These are phyloP conservation scores for Acrossocheilus fasciatus DNA, from an alignment of 2,797 vertebrate species.

Conservation along the genomic window DNA sequence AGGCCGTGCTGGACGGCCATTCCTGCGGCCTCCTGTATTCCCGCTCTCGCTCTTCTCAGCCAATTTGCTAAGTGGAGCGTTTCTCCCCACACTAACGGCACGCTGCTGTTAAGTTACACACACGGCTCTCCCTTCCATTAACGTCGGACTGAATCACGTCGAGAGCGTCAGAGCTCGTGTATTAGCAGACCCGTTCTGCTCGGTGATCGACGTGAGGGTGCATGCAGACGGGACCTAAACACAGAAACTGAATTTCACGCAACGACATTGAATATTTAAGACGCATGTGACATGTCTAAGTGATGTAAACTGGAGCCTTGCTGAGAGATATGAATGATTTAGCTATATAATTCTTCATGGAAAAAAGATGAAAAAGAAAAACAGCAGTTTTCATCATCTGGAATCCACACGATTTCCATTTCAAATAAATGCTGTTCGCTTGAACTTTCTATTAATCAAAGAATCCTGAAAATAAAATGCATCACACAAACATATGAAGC, in stretches of 20 bases:
- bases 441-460: background rate
- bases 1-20: background rate
- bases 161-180: constrained; percentile 18
- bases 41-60: constrained; percentile 9
- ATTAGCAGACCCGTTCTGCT: background rate
- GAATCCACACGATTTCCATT: background rate
- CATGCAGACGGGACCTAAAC: background rate
- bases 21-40: constrained; percentile 22
- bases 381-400: background rate
- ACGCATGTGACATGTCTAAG: background rate
- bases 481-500: background rate
- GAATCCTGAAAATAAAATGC: background rate
- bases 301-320: background rate
- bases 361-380: background rate
- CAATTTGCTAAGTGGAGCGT: constrained; percentile 48
- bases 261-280: constrained; percentile 4
- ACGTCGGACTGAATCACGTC: constrained; percentile 41
- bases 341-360: background rate
- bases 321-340: background rate
- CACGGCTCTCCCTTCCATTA: constrained; percentile 46
- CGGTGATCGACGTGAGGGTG: background rate
- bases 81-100: constrained; percentile 48
- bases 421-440: background rate
- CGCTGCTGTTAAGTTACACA: constrained; percentile 50
- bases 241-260: background rate